Percentiles rank a stretch among this genome's conserved stretches.
These are phyloP conservation scores for Drosophila repletoides DNA, from an alignment of 1,140 invertebrate genomes.

Conservation along the genomic window DNA sequence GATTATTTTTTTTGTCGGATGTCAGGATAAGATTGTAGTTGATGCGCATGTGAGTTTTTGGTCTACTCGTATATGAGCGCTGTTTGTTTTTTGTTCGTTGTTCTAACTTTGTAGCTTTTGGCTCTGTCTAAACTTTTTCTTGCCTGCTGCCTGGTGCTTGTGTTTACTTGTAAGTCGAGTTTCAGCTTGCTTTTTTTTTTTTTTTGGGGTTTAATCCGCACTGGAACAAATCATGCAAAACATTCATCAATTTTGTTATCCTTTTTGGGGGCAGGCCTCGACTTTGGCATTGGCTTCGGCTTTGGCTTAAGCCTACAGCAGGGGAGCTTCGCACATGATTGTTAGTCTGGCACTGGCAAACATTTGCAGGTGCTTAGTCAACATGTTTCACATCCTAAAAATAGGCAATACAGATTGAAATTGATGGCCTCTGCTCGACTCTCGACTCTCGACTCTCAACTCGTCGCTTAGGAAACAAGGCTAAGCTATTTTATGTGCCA, in stretches of 20 bases:
- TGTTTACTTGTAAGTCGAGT: slow-evolving; percentile 10
- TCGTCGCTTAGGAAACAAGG: background rate
- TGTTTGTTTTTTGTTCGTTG: slow-evolving; percentile 15
- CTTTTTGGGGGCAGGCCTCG: background rate
- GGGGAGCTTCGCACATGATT: slow-evolving; percentile 11
- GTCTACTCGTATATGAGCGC: background rate
- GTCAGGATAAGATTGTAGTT: slow-evolving; percentile 13
- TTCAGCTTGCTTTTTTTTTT: background rate
- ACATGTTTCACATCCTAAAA: slow-evolving; percentile 45
- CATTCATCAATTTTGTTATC: slow-evolving; percentile 74
- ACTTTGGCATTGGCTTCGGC: slow-evolving; percentile 10
- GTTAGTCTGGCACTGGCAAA: slow-evolving; percentile 24
- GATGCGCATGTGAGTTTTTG: background rate
- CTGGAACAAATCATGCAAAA: slow-evolving; percentile 55
- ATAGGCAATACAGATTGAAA: slow-evolving; percentile 70
- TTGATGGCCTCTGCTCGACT: slow-evolving; percentile 43
- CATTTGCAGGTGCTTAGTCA: slow-evolving; percentile 65
- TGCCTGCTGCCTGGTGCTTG: background rate
- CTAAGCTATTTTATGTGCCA: background rate
- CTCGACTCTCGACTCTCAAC: too few relatives aligned
- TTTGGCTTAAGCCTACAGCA: background rate
- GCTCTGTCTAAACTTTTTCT: slow-evolving; percentile 25
- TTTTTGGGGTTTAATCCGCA: slow-evolving; percentile 39
- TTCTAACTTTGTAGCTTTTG: slow-evolving; percentile 20
- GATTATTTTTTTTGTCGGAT: background rate